Percentiles rank a stretch among this genome's conserved stretches.
Evolutionary conservation across 2,888 invertebrate genomes (phyloP).

Genomic region (Chrysolina oricalcia): DNA sequence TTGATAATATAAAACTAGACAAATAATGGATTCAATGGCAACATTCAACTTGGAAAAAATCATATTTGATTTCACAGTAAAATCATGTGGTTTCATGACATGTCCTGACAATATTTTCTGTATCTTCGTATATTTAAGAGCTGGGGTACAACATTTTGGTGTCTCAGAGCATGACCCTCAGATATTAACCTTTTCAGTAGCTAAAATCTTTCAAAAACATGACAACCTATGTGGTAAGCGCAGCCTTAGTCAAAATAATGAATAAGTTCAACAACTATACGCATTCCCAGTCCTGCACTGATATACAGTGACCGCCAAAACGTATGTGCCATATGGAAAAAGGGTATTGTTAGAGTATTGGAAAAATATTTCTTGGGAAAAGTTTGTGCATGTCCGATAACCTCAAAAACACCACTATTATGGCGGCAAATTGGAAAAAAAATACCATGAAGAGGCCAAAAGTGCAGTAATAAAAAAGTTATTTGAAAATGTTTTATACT

Average conservation of each 20-base stretch:
- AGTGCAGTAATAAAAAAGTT: no score
- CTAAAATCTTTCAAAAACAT: conserved; percentile 15
- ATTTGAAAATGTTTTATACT: no score
- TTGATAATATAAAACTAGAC: neutral
- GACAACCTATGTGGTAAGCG: conserved; percentile 18
- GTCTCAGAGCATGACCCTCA: conserved; percentile 24
- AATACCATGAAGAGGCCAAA: no score
- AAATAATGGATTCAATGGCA: neutral
- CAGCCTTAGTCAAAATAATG: neutral
- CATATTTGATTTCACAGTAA: conserved; percentile 2
- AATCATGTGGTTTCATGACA: neutral
- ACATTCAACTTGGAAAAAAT: neutral
- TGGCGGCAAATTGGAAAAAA: no score
- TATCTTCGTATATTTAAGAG: neutral
- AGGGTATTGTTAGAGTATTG: no score
- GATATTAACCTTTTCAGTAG: neutral
- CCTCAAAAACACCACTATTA: no score
- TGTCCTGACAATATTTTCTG: conserved; percentile 21
- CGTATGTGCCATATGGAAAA: no score
- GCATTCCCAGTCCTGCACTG: neutral
- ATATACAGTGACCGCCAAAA: no score
- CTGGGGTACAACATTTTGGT: neutral
- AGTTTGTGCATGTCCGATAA: no score
- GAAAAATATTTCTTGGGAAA: no score
- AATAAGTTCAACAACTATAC: conserved; percentile 1